These are phyloP conservation scores for Parotocinclus haroldoi DNA, from an alignment of 2,797 vertebrate genomes.

Conservation along the genomic window DNA sequence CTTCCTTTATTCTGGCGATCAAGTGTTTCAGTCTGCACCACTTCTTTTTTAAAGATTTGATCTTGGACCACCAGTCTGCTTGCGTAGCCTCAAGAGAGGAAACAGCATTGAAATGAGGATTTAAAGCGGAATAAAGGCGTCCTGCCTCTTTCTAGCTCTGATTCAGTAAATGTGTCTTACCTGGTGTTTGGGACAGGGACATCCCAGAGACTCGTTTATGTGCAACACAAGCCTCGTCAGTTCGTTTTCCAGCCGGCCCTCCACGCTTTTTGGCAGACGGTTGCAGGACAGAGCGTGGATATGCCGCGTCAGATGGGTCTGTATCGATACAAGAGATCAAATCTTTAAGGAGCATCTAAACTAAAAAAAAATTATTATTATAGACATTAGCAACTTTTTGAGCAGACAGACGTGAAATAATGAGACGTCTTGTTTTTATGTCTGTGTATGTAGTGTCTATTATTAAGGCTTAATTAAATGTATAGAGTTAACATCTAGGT, in stretches of 20 bases:
- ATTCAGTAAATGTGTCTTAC: constrained; percentile 22
- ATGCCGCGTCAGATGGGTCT: neutral
- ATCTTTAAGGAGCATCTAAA: too few relatives aligned
- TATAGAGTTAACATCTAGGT: too few relatives aligned
- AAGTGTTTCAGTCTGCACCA: constrained; percentile 41
- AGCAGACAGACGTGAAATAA: too few relatives aligned
- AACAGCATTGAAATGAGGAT: neutral
- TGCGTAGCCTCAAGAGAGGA: neutral
- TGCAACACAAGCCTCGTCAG: constrained; percentile 16
- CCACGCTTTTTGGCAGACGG: neutral
- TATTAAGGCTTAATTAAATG: too few relatives aligned
- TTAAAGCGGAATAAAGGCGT: too few relatives aligned
- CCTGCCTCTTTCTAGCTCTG: neutral
- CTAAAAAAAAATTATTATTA: too few relatives aligned
- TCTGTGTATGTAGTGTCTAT: too few relatives aligned
- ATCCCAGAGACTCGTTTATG: constrained; percentile 38
- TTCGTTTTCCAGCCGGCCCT: neutral
- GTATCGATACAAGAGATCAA: too few relatives aligned
- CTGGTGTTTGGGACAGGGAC: constrained; percentile 22
- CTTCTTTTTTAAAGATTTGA: neutral
- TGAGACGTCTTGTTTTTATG: too few relatives aligned
- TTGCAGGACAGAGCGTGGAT: constrained; percentile 43
- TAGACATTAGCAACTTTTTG: too few relatives aligned
- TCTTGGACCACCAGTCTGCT: too few relatives aligned
- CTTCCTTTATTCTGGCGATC: constrained; percentile 33